A percentile compares a stretch with the other conserved stretches of the same genome.
phyloP scores from a whole-genome alignment of 2,113 vertebrate species.

The Crotalus tigris region DNA sequence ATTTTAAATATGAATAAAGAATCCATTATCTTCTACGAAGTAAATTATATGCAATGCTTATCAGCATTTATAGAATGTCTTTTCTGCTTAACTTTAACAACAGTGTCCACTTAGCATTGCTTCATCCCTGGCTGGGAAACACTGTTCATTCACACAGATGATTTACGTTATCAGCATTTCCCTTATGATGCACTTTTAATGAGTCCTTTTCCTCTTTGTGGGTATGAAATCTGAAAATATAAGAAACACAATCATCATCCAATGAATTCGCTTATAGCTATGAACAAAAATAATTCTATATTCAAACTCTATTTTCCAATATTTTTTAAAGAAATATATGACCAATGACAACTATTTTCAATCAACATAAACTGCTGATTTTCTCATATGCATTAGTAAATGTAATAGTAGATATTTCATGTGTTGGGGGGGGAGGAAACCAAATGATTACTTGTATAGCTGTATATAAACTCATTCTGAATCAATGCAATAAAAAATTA shows the following conservation, averaged over 20 bases:
- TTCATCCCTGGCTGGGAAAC: not conserved
- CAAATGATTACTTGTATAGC: not conserved
- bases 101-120: not conserved
- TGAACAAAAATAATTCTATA: not conserved
- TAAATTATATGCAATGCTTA: not conserved
- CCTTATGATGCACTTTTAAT: constrained; percentile 41
- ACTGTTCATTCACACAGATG: not conserved
- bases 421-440: too few species aligned
- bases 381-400: not conserved
- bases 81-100: not conserved
- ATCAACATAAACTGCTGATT: not conserved
- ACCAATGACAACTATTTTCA: not conserved
- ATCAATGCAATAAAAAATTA: not conserved
- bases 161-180: constrained; percentile 1
- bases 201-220: constrained; percentile 63
- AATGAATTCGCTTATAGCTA: not conserved
- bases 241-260: not conserved
- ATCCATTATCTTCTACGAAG: not conserved
- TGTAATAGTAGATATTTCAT: too few species aligned
- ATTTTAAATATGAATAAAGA: not conserved
- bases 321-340: not conserved
- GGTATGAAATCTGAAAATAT: constrained; percentile 58
- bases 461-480: not conserved
- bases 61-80: not conserved
- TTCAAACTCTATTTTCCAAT: not conserved